These are phyloP conservation scores for Drosophila yooni DNA, from an alignment of 2,888 invertebrate species.

Conservation along the genomic window DNA sequence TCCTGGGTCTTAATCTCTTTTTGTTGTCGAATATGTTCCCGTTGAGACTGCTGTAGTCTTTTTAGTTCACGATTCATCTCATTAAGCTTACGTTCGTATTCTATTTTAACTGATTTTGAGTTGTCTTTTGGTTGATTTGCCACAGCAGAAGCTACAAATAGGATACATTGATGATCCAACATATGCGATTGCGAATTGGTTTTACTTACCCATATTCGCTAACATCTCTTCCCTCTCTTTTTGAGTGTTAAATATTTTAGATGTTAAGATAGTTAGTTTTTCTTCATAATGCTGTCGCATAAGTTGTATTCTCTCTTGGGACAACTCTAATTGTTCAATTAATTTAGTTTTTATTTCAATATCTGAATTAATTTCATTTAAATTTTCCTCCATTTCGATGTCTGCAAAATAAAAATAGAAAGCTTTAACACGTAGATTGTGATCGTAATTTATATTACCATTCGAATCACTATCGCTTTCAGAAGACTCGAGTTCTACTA, in stretches of 20 bases:
- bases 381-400: conserved; percentile 90
- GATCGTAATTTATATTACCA: conserved; percentile 86
- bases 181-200: not conserved
- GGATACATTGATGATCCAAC: conserved; percentile 6
- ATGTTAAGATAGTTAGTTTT: conserved; percentile 92
- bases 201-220: conserved; percentile 85
- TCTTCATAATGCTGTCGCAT: conserved; percentile 97
- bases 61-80: conserved; percentile 94
- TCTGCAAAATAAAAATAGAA: conserved; percentile 67
- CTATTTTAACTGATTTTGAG: conserved; percentile 92
- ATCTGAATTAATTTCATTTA: conserved; percentile 95
- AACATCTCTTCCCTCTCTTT: conserved; percentile 96
- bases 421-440: not conserved
- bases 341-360: conserved; percentile 97
- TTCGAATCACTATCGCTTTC: conserved; percentile 87
- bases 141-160: conserved; percentile 53
- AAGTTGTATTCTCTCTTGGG: conserved; percentile 93
- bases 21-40: conserved; percentile 94
- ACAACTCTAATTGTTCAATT: conserved; percentile 96
- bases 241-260: conserved; percentile 94
- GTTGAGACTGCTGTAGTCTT: conserved; percentile 93
- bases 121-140: conserved; percentile 86
- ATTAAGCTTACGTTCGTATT: conserved; percentile 94
- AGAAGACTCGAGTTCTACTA: conserved; percentile 87
- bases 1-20: conserved; percentile 91